phyloP scores from a whole-genome alignment of 2,888 invertebrate species.

The Cheilosia pagana region DNA sequence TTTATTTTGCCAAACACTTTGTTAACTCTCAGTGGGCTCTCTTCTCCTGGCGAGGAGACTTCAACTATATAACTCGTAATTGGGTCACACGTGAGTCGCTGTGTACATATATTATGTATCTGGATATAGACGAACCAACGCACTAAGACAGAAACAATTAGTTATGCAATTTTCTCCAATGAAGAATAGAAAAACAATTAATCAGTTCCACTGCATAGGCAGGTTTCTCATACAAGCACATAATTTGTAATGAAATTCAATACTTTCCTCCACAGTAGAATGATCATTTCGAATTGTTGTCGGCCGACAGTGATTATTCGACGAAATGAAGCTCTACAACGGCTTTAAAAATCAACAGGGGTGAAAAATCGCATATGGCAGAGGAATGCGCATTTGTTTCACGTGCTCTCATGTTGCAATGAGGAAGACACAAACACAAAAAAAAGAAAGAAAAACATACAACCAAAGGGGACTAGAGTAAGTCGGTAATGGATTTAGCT shows the following conservation, averaged over 20 bases:
- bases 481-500: background rate
- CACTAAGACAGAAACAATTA: background rate
- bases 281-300: slow-evolving; percentile 41
- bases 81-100: no score
- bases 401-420: slow-evolving; percentile 37
- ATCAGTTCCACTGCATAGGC: slow-evolving; percentile 56
- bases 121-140: no score
- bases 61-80: no score
- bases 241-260: slow-evolving; percentile 43
- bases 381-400: slow-evolving; percentile 24
- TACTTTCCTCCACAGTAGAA: slow-evolving; percentile 61
- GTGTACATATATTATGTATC: no score
- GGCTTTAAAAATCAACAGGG: slow-evolving; percentile 3
- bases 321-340: slow-evolving; percentile 58
- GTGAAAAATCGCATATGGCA: slow-evolving; percentile 8
- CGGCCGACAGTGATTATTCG: slow-evolving; percentile 39
- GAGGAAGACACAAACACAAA: slow-evolving; percentile 4
- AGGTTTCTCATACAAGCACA: slow-evolving; percentile 12
- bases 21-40: no score
- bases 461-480: background rate
- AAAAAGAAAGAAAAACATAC: slow-evolving; percentile 9
- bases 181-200: slow-evolving; percentile 36
- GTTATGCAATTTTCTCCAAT: slow-evolving; percentile 32
- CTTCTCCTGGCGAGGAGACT: no score
- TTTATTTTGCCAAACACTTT: no score